Evolutionary conservation across 2,888 invertebrate genomes (phyloP), one percentile per base, ranked within the genome.

Genomic region (Rhodophaea formosa): DNA sequence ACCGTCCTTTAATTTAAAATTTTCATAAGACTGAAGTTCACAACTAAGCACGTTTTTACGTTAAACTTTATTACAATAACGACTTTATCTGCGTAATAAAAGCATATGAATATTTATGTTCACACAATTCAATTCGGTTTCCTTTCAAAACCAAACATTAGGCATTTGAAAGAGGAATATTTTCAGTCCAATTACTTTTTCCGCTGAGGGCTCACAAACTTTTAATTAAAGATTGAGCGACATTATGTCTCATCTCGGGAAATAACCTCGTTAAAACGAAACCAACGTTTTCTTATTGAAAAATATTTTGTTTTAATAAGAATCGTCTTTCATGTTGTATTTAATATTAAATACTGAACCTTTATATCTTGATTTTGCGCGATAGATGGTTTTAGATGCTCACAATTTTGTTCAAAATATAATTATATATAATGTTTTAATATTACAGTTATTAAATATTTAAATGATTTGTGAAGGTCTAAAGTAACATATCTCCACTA

Each of bases 211-310:
- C 72, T 72, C 67, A 67, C 66, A 79, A 86, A 86, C 76, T 85
- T 87, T 86, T 84, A 85, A 86, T 86, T 84, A 83, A 86, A 84
- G 74, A 82, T 81, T 81, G 79, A 77, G 73, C 72, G 80, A 81
- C 77, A 79, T 82, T 74, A 77, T 76, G 73, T 78, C 73, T 71
- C 72, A 67, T 75, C 69, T 73, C 61, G 60, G 66, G 74, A 78
- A 81, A 79, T 72, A 73, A 72, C 71, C 74, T 77, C 70, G 74
- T 79, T 79, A 78, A 69, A 69, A 71, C 65, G 67, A 73, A 69
- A 70, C 64, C 68, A 60, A 63, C 64, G 60, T 67, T 61, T 72
- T 69, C 67, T 73, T 77, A 74, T 75, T 74, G 72, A 75, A 77
- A 77, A 73, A 68, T 17, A 56, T 56, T 56, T 56, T 39, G 39